A percentile compares a stretch with the other conserved stretches of the same genome.
Conservation (phyloP, 2,797 vertebrate species). For the Ceyx erithaca region DNA sequence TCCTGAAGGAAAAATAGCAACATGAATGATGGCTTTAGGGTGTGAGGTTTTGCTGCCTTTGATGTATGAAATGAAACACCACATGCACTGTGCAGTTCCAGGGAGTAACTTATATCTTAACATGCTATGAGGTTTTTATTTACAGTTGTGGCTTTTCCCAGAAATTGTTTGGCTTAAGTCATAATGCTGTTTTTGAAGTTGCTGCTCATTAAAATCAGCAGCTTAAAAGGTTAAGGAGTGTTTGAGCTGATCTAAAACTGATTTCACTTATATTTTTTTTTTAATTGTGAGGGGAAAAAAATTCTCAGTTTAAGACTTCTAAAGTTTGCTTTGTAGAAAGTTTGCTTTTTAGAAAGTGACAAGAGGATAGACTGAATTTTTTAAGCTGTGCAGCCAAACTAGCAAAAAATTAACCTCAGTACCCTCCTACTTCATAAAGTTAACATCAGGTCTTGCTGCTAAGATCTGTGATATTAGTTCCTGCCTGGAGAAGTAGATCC, state of each 20-base stretch:
- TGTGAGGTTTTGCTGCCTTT: neutral
- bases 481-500: neutral
- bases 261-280: neutral
- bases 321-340: neutral
- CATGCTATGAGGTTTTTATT: neutral
- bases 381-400: neutral
- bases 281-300: neutral
- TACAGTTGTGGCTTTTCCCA: neutral
- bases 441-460: neutral
- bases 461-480: neutral
- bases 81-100: neutral
- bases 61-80: neutral
- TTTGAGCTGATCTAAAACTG: neutral
- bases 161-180: neutral
- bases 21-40: neutral
- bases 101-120: neutral
- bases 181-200: neutral
- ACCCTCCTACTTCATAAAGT: neutral
- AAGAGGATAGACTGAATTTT: neutral
- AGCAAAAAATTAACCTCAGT: neutral
- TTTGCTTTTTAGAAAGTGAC: rapidly evolving
- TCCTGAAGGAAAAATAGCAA: neutral
- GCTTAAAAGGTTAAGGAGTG: neutral
- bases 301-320: neutral
- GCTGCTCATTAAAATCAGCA: neutral